These are phyloP conservation scores for Diaphora mendica DNA, from an alignment of 2,888 invertebrate species.

Conservation along the genomic window DNA sequence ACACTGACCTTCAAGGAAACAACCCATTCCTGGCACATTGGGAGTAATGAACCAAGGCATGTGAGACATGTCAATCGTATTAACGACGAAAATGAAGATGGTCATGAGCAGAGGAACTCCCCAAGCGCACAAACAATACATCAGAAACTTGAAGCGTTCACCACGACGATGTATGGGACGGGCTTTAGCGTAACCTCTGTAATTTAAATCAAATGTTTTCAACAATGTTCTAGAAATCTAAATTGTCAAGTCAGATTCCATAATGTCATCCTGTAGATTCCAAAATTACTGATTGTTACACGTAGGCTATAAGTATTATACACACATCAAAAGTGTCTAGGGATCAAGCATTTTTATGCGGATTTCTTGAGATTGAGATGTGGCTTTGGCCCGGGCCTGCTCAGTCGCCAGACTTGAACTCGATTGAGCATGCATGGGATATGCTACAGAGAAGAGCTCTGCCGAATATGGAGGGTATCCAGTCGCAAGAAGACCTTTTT, in stretches of 20 bases:
- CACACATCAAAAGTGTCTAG: too few species aligned
- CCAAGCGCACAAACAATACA: conserved; percentile 74
- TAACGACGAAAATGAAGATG: conserved; percentile 52
- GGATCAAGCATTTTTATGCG: too few species aligned
- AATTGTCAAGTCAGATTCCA: neutral
- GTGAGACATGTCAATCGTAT: conserved; percentile 52
- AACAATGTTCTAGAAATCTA: neutral
- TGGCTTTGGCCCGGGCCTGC: too few species aligned
- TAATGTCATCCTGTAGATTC: neutral
- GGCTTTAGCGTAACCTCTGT: conserved; percentile 78
- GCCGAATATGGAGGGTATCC: too few species aligned
- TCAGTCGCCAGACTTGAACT: too few species aligned
- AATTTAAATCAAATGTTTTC: conserved; percentile 24
- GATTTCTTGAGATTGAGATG: too few species aligned
- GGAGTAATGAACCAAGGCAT: conserved; percentile 73
- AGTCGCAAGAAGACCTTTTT: too few species aligned
- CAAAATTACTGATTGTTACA: neutral
- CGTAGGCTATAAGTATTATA: too few species aligned
- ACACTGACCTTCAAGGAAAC: conserved; percentile 70
- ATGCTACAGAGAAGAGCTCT: too few species aligned
- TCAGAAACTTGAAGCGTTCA: conserved; percentile 70
- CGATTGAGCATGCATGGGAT: too few species aligned
- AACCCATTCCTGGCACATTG: conserved; percentile 58
- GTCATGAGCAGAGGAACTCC: conserved; percentile 72
- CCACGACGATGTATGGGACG: conserved; percentile 76